These are phyloP conservation scores for Mesorhabditis spiculigera DNA, from an alignment of 2,888 invertebrate species.

Conservation along the genomic window DNA sequence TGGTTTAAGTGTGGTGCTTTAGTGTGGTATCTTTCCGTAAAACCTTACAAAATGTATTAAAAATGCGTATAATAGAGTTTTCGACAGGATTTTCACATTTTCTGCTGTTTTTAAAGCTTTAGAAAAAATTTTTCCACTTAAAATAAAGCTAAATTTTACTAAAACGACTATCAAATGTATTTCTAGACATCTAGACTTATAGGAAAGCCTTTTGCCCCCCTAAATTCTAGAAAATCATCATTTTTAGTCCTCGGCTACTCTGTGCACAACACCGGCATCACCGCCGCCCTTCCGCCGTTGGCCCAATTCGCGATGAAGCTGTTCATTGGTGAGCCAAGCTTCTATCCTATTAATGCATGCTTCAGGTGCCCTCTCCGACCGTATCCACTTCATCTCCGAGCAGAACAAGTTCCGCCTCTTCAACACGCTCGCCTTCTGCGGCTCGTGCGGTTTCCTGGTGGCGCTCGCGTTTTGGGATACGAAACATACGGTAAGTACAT, in stretches of 20 bases:
- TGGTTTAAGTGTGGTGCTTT: too few relatives aligned
- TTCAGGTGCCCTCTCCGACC: slow-evolving; percentile 17
- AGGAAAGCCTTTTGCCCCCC: too few relatives aligned
- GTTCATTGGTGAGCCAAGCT: slow-evolving; percentile 25
- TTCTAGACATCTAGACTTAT: too few relatives aligned
- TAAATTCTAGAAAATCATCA: too few relatives aligned
- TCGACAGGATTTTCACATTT: too few relatives aligned
- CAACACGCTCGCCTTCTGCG: slow-evolving; percentile 54
- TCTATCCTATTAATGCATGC: background rate
- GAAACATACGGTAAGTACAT: slow-evolving; percentile 23
- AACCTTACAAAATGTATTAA: too few relatives aligned
- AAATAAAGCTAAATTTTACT: too few relatives aligned
- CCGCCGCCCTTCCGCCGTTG: slow-evolving; percentile 53
- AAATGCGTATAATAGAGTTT: too few relatives aligned
- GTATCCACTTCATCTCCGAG: slow-evolving; percentile 47
- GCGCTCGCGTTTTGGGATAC: slow-evolving; percentile 46
- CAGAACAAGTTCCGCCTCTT: slow-evolving; percentile 53
- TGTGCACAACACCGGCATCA: slow-evolving; percentile 49
- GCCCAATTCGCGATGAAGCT: slow-evolving; percentile 52
- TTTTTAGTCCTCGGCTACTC: slow-evolving; percentile 48
- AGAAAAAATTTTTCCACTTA: too few relatives aligned
- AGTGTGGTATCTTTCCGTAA: too few relatives aligned
- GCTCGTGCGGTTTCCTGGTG: slow-evolving; percentile 39
- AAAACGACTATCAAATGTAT: too few relatives aligned
- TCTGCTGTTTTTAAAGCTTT: too few relatives aligned